Percentiles rank a stretch among this genome's conserved stretches.
Evolutionary conservation across 2,888 invertebrate genomes (phyloP).

Genomic region (Drosophila birchii): DNA sequence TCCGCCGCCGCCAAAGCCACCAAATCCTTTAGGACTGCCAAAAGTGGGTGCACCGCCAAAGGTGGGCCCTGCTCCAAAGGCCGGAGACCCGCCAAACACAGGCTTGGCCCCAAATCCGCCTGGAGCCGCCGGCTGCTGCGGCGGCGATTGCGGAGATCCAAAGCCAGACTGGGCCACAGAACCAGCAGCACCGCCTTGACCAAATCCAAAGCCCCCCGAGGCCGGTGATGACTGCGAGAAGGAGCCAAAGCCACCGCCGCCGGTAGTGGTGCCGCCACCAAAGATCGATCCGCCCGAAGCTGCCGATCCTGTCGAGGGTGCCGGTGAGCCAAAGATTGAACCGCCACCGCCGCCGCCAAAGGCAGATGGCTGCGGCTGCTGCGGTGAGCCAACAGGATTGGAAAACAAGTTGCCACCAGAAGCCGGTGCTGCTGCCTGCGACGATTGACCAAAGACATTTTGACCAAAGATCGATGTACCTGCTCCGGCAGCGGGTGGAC

Average conservation of each 20-base stretch:
- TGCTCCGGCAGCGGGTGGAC: slow-evolving; percentile 27
- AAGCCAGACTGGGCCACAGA: slow-evolving; percentile 82
- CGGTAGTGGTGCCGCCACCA: slow-evolving; percentile 54
- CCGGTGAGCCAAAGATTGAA: slow-evolving; percentile 61
- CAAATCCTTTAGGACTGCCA: slow-evolving; percentile 82
- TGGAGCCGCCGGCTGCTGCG: slow-evolving; percentile 53
- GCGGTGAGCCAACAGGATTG: slow-evolving; percentile 36
- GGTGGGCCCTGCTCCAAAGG: slow-evolving; percentile 83
- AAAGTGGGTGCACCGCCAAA: slow-evolving; percentile 83
- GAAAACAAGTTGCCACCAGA: slow-evolving; percentile 67
- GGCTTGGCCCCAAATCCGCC: slow-evolving; percentile 83
- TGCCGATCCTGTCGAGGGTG: slow-evolving; percentile 28
- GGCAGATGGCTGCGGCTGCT: slow-evolving; percentile 36
- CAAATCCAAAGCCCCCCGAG: slow-evolving; percentile 65
- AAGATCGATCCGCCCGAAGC: slow-evolving; percentile 72
- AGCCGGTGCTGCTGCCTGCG: slow-evolving; percentile 25
- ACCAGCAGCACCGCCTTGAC: slow-evolving; percentile 70
- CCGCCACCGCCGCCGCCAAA: slow-evolving; percentile 54
- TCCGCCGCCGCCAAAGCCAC: slow-evolving; percentile 69
- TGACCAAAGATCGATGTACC: slow-evolving; percentile 55
- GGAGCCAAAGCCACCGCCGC: slow-evolving; percentile 66
- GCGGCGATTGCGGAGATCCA: slow-evolving; percentile 77
- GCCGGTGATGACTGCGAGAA: slow-evolving; percentile 65
- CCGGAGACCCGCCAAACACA: slow-evolving; percentile 83
- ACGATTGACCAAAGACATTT: slow-evolving; percentile 48